Evolutionary conservation across 1,140 invertebrate species (phyloP), one percentile per base, ranked within the genome.

Genomic region (Drosophila fuyamai): DNA sequence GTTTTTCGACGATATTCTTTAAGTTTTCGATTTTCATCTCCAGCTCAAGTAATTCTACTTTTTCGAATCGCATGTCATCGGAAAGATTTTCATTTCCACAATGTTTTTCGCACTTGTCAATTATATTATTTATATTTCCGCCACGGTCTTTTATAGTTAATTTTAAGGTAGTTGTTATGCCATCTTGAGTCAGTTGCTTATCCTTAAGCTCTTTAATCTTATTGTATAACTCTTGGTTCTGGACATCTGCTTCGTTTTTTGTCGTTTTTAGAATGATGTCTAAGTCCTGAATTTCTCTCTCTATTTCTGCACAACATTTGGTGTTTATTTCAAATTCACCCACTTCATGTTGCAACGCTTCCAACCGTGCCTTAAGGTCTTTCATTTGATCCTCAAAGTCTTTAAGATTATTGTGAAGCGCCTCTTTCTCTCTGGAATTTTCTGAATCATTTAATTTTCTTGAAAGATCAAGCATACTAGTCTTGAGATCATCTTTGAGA

Each of bases 221-320:
- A 0, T 32, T 46, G 4, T 81, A 23, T 2, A 74, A 6, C 0
- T 60, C 6, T 1, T 41, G 41, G 1, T 29, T 7, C 23, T 59
- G 12, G 0, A 41, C 9, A 4, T 35, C 0, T 1, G 10, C 10
- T 9, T 14, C 23, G 8, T 3, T 47, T 41, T 48, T 50, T 0
- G 4, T 18, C 5, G 7, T 12, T 0, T 46, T 40, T 1, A 75
- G 16, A 23, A 58, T 47, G 0, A 13, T n/a, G 2, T 61, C 41
- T 0, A 74, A 35, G 0, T 36, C 29, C 0, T 55, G 23, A 7
- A 66, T 5, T 32, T 41, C 44, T 0, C 1, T 0, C 3, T 71
- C n/a, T 60, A 5, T 0, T 14, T 62, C 47, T 2, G 7, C n/a
- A 32, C 79, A 78, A 44, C 79, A 82, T 8, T 56, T 38, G 0